Conservation (phyloP, 2,113 vertebrate genomes). For the Laticauda colubrina region DNA sequence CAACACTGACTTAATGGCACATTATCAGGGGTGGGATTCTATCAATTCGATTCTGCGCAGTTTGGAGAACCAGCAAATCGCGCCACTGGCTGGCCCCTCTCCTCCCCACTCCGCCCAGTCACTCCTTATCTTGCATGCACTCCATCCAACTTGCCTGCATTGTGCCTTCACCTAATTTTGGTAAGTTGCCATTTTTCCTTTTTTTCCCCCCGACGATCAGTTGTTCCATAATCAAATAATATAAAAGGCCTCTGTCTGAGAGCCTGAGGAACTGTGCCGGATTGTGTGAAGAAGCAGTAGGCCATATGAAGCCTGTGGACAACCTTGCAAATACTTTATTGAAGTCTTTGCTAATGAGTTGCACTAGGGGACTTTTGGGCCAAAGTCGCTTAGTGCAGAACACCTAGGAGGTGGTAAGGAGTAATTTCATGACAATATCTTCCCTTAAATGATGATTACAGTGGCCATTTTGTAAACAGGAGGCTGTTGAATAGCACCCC, state of each 20-base stretch:
- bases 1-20: background rate
- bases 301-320: background rate
- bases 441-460: background rate
- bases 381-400: background rate
- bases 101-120: too few relatives aligned
- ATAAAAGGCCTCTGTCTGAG: background rate
- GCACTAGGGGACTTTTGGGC: background rate
- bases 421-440: background rate
- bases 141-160: too few relatives aligned
- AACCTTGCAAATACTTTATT: background rate
- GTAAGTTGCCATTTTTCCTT: too few relatives aligned
- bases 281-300: background rate
- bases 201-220: too few relatives aligned
- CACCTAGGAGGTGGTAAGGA: background rate
- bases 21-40: background rate
- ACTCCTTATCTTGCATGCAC: too few relatives aligned
- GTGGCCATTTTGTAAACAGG: background rate
- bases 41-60: too few relatives aligned
- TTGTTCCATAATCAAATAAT: background rate
- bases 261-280: background rate
- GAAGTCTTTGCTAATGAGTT: background rate
- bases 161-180: too few relatives aligned
- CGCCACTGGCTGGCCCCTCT: too few relatives aligned
- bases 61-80: too few relatives aligned
- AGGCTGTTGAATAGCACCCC: background rate